These are phyloP conservation scores for Neomorphus geoffroyi DNA, from an alignment of 2,797 vertebrate species.

Conservation along the genomic window DNA sequence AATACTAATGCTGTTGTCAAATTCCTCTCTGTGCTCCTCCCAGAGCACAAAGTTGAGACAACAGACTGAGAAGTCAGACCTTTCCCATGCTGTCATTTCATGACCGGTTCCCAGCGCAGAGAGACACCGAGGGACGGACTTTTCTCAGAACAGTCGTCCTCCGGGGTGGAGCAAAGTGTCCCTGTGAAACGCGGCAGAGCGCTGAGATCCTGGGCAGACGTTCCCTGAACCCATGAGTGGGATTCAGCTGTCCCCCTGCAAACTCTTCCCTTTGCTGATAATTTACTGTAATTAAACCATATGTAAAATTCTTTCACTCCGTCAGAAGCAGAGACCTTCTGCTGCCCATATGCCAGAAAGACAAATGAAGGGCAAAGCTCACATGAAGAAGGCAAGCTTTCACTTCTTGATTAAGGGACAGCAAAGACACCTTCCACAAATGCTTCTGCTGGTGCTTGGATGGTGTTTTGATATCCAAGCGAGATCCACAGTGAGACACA, in stretches of 20 bases:
- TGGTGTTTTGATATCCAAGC: accelerated
- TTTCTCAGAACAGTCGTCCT: background rate
- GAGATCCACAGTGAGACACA: background rate
- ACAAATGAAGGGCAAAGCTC: slow-evolving; percentile 63
- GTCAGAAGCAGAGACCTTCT: slow-evolving; percentile 60
- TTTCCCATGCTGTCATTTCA: background rate
- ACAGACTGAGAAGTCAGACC: background rate
- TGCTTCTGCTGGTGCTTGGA: background rate
- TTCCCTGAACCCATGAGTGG: background rate
- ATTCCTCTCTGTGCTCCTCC: background rate
- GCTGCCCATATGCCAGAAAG: slow-evolving; percentile 67
- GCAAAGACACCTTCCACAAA: background rate
- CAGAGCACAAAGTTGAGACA: background rate
- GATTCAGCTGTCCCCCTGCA: slow-evolving; percentile 46
- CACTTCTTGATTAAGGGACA: background rate
- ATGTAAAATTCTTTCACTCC: slow-evolving; percentile 44
- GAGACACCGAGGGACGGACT: background rate
- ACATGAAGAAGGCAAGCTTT: background rate
- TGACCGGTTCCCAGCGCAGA: background rate
- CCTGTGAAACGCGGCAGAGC: background rate
- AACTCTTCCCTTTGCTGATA: slow-evolving; percentile 21
- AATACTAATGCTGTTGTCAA: background rate
- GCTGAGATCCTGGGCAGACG: background rate
- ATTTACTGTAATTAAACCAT: slow-evolving; percentile 63
- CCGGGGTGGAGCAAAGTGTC: background rate